Percentiles rank a stretch among this genome's conserved stretches.
Conservation (phyloP, 2,113 vertebrate species). For the Potamarius usumacintae region DNA sequence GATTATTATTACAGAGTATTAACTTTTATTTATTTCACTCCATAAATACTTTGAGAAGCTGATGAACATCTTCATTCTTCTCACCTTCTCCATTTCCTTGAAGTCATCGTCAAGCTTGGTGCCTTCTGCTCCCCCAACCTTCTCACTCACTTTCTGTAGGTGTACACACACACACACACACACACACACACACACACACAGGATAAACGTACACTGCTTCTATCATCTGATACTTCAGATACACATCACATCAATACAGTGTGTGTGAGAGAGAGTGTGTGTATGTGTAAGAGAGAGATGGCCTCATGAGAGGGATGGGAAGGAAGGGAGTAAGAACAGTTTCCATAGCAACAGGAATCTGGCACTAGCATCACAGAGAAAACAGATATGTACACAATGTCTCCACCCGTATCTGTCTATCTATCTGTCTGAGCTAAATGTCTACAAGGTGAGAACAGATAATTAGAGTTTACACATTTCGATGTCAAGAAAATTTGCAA, state of each 20-base stretch:
- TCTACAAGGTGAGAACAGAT: neutral
- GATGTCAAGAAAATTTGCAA: neutral
- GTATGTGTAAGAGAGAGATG: neutral
- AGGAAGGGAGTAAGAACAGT: conserved; percentile 17
- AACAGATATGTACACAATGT: conserved; percentile 3
- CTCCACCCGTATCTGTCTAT: neutral
- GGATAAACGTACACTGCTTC: neutral
- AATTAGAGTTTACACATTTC: neutral
- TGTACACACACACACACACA: conserved; percentile 27
- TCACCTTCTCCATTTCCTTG: conserved; percentile 54
- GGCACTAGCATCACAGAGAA: conserved; percentile 21
- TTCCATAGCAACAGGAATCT: conserved; percentile 43
- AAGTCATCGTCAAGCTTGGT: conserved; percentile 53
- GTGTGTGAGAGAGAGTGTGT: neutral
- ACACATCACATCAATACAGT: neutral
- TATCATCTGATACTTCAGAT: neutral
- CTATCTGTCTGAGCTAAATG: neutral
- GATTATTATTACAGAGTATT: neutral
- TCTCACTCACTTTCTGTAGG: conserved; percentile 51
- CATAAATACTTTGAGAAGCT: neutral
- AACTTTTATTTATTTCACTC: neutral
- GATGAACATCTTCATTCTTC: neutral
- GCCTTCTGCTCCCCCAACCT: conserved; percentile 52
- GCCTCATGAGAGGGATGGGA: neutral
- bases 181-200: conserved; percentile 17